A percentile compares a stretch with the other conserved stretches of the same genome.
phyloP scores from a whole-genome alignment of 2,888 invertebrate genomes.

The Tetheella fluctuosa region DNA sequence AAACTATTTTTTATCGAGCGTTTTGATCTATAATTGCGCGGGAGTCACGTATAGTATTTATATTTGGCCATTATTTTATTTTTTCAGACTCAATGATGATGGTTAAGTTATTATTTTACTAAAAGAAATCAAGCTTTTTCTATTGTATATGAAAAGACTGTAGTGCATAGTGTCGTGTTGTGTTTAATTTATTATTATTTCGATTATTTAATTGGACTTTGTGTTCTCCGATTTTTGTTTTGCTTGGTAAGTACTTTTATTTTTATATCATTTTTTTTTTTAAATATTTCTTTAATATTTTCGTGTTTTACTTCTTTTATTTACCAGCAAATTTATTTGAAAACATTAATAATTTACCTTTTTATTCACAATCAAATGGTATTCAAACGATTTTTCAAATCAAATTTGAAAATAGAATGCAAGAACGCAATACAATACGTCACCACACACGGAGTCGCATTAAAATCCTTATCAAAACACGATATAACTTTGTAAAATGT shows the following conservation, averaged over 20 bases:
- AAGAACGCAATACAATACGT: conserved; percentile 7
- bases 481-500: conserved; percentile 26
- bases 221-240: conserved; percentile 62
- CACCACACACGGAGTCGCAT: conserved; percentile 4
- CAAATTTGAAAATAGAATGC: background rate
- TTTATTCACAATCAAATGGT: background rate
- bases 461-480: conserved; percentile 28
- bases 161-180: conserved; percentile 81
- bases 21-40: conserved; percentile 54
- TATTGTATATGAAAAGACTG: conserved; percentile 60
- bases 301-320: conserved; percentile 21
- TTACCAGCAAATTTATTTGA: conserved; percentile 14
- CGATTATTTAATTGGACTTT: conserved; percentile 70
- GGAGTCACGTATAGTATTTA: conserved; percentile 59
- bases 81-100: conserved; percentile 68
- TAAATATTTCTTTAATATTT: conserved; percentile 28
- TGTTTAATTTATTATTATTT: conserved; percentile 66
- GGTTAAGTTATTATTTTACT: conserved; percentile 56
- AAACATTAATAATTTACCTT: conserved; percentile 3
- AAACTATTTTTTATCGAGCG: conserved; percentile 56
- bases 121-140: conserved; percentile 62
- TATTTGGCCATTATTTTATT: conserved; percentile 41
- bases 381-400: background rate
- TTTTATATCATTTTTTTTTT: conserved; percentile 33
- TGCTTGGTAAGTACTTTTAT: conserved; percentile 71